phyloP scores from a whole-genome alignment of 2,113 vertebrate species.

The Pitta sordida region DNA sequence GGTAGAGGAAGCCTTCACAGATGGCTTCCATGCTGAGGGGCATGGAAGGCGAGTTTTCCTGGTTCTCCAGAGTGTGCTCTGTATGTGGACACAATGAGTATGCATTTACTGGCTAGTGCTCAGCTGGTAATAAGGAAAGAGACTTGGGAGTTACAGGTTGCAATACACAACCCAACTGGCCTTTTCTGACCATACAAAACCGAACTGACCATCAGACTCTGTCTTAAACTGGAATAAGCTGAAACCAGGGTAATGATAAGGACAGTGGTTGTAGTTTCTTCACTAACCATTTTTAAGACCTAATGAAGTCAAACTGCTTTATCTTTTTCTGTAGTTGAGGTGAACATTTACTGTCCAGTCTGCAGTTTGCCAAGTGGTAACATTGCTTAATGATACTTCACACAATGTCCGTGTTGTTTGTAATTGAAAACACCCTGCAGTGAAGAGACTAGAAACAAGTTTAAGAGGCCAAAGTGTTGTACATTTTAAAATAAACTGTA shows the following conservation, averaged over 20 bases:
- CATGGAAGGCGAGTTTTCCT: not conserved
- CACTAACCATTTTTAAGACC: not conserved
- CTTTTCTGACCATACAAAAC: no score
- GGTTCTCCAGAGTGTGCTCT: not conserved
- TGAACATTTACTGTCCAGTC: not conserved
- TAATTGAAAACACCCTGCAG: not conserved
- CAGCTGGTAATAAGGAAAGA: not conserved
- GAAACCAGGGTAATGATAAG: not conserved
- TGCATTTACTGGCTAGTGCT: not conserved
- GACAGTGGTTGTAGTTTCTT: not conserved
- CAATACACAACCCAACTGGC: not conserved
- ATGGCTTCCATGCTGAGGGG: rapidly evolving
- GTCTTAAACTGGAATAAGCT: not conserved
- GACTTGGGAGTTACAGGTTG: not conserved
- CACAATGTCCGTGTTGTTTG: not conserved
- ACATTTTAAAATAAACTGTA: not conserved
- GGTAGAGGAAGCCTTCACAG: not conserved
- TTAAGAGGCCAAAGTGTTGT: not conserved
- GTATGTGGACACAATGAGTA: rapidly evolving
- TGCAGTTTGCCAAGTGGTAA: not conserved
- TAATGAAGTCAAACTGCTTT: not conserved
- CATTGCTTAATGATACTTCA: not conserved
- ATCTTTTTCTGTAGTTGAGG: not conserved
- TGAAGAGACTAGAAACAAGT: not conserved
- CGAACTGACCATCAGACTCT: not conserved